phyloP scores from a whole-genome alignment of 2,797 vertebrate species.

The Arremon brunneinucha region DNA sequence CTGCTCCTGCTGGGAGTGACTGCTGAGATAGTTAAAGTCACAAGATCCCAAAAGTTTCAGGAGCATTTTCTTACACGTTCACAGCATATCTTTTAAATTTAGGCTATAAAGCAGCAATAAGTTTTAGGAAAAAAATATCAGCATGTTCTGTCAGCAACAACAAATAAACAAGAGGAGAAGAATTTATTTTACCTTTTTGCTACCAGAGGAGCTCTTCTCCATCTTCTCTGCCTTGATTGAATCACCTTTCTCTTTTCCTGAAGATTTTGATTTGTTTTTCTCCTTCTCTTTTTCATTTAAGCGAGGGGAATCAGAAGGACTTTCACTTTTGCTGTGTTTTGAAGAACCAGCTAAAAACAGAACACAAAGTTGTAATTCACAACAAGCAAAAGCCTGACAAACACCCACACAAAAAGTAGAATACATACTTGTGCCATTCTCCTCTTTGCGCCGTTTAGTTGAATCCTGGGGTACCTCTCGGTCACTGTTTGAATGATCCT shows the following conservation, averaged over 20 bases:
- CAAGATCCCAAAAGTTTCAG: not conserved
- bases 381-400: not conserved
- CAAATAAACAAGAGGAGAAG: not conserved
- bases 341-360: conserved; percentile 81
- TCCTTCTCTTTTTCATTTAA: conserved; percentile 87
- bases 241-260: conserved; percentile 91
- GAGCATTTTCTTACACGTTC: not conserved
- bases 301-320: conserved; percentile 91
- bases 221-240: conserved; percentile 87
- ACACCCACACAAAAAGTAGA: not conserved
- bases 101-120: not conserved
- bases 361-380: not conserved
- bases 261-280: conserved; percentile 92
- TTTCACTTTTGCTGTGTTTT: conserved; percentile 93
- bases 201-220: conserved; percentile 87
- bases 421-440: conserved; percentile 87
- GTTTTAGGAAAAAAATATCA: not conserved
- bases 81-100: not conserved
- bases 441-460: conserved; percentile 86
- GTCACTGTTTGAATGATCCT: conserved; percentile 89
- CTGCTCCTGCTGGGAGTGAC: not conserved
- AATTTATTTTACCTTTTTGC: conserved; percentile 86
- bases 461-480: conserved; percentile 84
- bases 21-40: not conserved
- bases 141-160: not conserved